A percentile compares a stretch with the other conserved stretches of the same genome.
Conservation (phyloP, 2,888 invertebrate genomes). For the Panopea generosa region DNA sequence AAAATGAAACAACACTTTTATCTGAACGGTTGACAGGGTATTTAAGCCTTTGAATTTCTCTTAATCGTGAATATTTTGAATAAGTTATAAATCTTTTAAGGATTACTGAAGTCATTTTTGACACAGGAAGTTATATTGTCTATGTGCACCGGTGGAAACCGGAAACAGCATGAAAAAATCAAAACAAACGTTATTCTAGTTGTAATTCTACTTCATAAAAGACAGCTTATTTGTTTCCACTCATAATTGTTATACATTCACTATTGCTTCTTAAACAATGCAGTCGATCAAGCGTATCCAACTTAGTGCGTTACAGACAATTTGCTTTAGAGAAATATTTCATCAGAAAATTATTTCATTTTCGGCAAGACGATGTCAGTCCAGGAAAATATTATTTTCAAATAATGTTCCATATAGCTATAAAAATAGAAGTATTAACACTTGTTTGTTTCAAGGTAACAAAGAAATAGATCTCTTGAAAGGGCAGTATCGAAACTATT, state of each 20-base stretch:
- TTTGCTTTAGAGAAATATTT: background rate
- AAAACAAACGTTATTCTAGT: too few species aligned
- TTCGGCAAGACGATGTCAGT: too few species aligned
- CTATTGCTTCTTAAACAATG: too few species aligned
- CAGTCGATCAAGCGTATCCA: background rate
- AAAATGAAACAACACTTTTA: background rate
- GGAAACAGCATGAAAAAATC: constrained; percentile 44
- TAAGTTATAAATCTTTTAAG: constrained; percentile 37
- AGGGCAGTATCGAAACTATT: background rate
- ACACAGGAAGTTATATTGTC: too few species aligned
- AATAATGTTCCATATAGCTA: too few species aligned
- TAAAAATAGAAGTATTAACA: too few species aligned
- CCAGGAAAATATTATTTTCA: too few species aligned
- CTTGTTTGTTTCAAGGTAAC: background rate
- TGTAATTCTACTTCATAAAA: too few species aligned
- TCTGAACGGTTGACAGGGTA: background rate
- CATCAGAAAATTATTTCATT: too few species aligned
- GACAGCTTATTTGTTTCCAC: too few species aligned
- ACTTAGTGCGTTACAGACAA: background rate
- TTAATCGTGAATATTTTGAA: constrained; percentile 48
- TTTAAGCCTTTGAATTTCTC: constrained; percentile 5
- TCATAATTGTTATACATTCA: too few species aligned
- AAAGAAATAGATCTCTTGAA: background rate
- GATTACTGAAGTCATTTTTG: constrained; percentile 38
- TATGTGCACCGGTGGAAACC: constrained; percentile 26